Evolutionary conservation across 2,888 invertebrate genomes (phyloP).

Genomic region (Merodon equestris): DNA sequence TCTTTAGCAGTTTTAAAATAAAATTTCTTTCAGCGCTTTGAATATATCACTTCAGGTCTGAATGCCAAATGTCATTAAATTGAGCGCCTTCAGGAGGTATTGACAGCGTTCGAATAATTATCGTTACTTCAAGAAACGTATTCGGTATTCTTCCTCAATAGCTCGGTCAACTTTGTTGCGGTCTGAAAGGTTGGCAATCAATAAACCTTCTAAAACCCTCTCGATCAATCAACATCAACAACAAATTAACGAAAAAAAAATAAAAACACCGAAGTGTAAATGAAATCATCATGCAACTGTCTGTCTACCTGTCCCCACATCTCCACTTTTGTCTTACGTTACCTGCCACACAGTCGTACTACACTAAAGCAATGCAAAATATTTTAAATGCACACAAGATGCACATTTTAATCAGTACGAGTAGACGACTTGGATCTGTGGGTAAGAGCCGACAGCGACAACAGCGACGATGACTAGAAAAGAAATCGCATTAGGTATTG

Average conservation of each 20-base stretch:
- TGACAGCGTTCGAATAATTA: no score
- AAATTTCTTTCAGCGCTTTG: no score
- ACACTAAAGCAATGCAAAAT: no score
- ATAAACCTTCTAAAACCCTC: slow-evolving; percentile 9
- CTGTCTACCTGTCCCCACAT: slow-evolving; percentile 20
- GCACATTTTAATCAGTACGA: slow-evolving; percentile 23
- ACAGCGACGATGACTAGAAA: slow-evolving; percentile 41
- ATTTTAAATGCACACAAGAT: slow-evolving; percentile 21
- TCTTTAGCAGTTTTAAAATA: no score
- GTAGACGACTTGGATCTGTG: neutral
- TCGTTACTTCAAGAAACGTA: no score
- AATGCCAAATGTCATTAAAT: no score
- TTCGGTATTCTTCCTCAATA: no score
- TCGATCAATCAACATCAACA: slow-evolving; percentile 30
- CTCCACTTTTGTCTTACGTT: slow-evolving; percentile 1
- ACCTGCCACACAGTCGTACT: neutral
- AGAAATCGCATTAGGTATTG: slow-evolving; percentile 61
- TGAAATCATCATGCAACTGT: slow-evolving; percentile 46
- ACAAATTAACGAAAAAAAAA: neutral
- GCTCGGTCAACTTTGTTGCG: no score
- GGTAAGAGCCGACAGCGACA: neutral
- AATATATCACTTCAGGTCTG: no score
- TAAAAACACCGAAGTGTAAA: slow-evolving; percentile 10
- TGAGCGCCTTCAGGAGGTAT: no score
- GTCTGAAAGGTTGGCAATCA: no score